phyloP scores from a whole-genome alignment of 2,797 vertebrate species.

The Acanthornis magna region DNA sequence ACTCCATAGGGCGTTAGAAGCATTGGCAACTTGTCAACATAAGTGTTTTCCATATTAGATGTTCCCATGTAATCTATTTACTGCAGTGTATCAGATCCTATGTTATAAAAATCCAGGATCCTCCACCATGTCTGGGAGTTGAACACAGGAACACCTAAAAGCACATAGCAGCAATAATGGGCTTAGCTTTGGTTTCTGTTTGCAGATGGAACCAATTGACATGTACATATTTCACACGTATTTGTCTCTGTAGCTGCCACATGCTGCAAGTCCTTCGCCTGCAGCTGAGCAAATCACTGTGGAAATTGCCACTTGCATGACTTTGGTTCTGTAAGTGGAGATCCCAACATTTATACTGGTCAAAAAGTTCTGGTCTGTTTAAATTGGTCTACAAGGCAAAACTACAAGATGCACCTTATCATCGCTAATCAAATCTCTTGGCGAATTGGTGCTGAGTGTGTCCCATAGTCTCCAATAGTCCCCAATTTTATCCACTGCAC shows the following conservation, averaged over 20 bases:
- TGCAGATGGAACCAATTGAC: not conserved
- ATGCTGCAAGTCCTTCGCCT: not conserved
- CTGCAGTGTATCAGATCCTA: not conserved
- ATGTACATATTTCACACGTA: not conserved
- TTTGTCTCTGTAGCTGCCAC: not conserved
- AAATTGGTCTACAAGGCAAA: not conserved
- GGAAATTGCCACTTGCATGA: not conserved
- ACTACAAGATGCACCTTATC: not conserved
- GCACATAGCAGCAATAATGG: not conserved
- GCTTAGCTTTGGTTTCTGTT: not conserved
- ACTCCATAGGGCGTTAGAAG: not conserved
- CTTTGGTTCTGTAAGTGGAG: not conserved
- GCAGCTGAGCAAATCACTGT: not conserved
- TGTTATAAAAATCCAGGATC: not conserved
- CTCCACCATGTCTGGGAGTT: not conserved
- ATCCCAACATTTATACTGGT: not conserved
- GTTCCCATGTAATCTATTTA: not conserved
- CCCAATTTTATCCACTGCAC: not conserved
- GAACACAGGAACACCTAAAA: not conserved
- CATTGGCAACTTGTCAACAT: not conserved
- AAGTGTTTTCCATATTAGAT: not conserved
- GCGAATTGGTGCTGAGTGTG: not conserved
- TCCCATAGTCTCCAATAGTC: not conserved
- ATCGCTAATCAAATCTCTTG: not conserved
- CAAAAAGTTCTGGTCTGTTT: not conserved